A percentile compares a stretch with the other conserved stretches of the same genome.
These are phyloP conservation scores for Ascaphus truei DNA, from an alignment of 2,113 vertebrate genomes.

Conservation along the genomic window DNA sequence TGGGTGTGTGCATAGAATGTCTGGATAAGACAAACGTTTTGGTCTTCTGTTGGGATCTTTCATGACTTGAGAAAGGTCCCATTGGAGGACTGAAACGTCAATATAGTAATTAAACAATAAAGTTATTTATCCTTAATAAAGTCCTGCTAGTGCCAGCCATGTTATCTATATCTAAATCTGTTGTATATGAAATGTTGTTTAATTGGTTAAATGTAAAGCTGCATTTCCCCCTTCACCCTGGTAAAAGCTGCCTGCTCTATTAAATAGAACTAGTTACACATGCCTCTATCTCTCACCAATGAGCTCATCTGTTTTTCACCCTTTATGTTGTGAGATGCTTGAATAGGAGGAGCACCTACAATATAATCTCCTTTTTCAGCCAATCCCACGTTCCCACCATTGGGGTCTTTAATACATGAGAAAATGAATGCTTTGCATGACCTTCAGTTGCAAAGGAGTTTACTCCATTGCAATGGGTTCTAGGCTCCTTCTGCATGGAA, in stretches of 20 bases:
- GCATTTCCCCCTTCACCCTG: too few species aligned
- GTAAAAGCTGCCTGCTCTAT: neutral
- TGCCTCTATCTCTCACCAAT: neutral
- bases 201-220: too few species aligned
- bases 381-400: neutral
- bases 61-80: too few species aligned
- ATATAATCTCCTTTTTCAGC: neutral
- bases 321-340: neutral
- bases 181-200: too few species aligned
- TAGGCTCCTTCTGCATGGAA: neutral
- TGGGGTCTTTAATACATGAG: neutral
- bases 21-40: too few species aligned
- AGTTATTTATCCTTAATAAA: too few species aligned
- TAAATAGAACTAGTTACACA: slow-evolving; percentile 1
- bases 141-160: too few species aligned
- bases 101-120: too few species aligned
- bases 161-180: too few species aligned
- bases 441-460: neutral
- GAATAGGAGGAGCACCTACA: neutral
- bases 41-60: too few species aligned
- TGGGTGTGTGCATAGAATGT: too few species aligned
- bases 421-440: neutral
- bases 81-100: too few species aligned
- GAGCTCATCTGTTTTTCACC: neutral
- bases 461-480: neutral